Evolutionary conservation across 2,113 vertebrate genomes (phyloP).

Genomic region (Thermophis baileyi): DNA sequence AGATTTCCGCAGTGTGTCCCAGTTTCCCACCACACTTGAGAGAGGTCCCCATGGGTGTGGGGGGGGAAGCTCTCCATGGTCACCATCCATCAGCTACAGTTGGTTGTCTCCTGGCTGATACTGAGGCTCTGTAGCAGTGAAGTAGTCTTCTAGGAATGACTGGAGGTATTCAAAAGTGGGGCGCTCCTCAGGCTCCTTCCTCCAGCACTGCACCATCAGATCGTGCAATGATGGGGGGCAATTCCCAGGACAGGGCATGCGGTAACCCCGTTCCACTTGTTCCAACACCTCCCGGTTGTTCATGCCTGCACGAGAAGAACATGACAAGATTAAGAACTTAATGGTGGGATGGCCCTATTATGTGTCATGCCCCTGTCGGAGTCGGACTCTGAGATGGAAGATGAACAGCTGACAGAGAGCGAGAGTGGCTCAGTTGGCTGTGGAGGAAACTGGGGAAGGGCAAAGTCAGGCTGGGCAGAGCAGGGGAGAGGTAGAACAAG

Average conservation of each 20-base stretch:
- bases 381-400: no score
- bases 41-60: no score
- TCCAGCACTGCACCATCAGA: constrained; percentile 95
- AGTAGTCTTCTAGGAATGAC: constrained; percentile 97
- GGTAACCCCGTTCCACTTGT: constrained; percentile 92
- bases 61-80: background rate
- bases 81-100: background rate
- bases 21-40: background rate
- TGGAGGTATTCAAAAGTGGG: constrained; percentile 98
- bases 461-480: no score
- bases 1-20: background rate
- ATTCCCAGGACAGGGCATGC: constrained; percentile 85
- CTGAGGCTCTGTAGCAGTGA: constrained; percentile 96
- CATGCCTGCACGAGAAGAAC: constrained; percentile 77
- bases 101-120: constrained; percentile 91
- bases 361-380: no score
- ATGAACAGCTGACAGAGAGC: no score
- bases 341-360: background rate
- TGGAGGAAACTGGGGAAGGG: no score
- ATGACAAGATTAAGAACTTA: no score
- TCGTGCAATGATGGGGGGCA: constrained; percentile 90
- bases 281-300: constrained; percentile 97
- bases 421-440: no score
- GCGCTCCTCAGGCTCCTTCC: constrained; percentile 87
- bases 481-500: no score